These are phyloP conservation scores for Ceyx cyanopectus DNA, from an alignment of 2,113 vertebrate species.

Conservation along the genomic window DNA sequence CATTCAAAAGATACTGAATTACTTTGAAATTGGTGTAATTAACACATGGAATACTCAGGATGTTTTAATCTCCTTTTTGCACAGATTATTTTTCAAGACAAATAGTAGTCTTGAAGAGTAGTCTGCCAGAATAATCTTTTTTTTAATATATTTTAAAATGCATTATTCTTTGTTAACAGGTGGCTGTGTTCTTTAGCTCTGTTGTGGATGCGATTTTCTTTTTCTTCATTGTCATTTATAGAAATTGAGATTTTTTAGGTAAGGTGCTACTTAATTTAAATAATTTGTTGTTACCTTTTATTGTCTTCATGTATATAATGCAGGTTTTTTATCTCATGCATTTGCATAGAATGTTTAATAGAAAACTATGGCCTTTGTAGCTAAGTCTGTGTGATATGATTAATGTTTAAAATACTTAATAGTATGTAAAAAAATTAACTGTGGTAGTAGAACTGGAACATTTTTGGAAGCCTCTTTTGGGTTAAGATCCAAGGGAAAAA, in stretches of 20 bases:
- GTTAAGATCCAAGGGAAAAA: not conserved
- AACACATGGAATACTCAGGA: not conserved
- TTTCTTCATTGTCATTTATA: not conserved
- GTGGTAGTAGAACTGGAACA: not conserved
- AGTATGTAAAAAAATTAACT: not conserved
- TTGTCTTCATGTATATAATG: not conserved
- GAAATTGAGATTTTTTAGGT: constrained; percentile 15
- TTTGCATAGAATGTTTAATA: not conserved
- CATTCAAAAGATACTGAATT: not conserved
- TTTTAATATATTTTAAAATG: not conserved
- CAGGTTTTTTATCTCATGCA: not conserved
- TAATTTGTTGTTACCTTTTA: not conserved
- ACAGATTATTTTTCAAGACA: not conserved
- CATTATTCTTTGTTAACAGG: constrained; percentile 49
- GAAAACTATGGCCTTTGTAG: not conserved
- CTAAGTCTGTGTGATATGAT: not conserved
- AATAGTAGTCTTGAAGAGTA: not conserved
- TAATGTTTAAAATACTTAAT: not conserved
- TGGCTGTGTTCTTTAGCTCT: constrained; percentile 25
- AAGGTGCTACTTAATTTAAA: constrained; percentile 10
- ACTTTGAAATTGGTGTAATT: not conserved
- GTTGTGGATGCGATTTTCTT: constrained; percentile 42
- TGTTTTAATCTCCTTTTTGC: not conserved
- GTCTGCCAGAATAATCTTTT: not conserved
- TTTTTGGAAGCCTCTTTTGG: not conserved